Evolutionary conservation across 1,140 invertebrate genomes (phyloP).

Genomic region (Rhizoglyphus robini): DNA sequence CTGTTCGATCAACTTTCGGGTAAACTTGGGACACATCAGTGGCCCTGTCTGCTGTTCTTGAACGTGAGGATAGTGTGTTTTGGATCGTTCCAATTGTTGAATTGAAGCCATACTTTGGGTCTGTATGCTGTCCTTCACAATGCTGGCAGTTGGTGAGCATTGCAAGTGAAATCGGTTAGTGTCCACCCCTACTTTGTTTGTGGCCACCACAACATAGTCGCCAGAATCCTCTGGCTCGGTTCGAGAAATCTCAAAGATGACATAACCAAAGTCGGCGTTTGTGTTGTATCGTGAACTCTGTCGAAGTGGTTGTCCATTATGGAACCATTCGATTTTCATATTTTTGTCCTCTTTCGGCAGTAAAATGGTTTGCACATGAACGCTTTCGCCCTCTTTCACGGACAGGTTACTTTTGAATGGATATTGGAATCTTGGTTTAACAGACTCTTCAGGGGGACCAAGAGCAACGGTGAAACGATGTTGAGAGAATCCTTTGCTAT

Average conservation of each 20-base stretch:
- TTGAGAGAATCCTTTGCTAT: conserved; percentile 37
- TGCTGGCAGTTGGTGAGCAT: conserved; percentile 44
- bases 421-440: conserved; percentile 8
- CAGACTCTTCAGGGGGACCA: not conserved
- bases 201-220: conserved; percentile 51
- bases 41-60: not conserved
- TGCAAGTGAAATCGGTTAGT: conserved; percentile 43
- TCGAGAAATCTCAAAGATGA: conserved; percentile 82
- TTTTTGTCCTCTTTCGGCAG: conserved; percentile 79
- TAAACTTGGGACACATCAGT: not conserved
- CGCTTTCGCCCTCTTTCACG: conserved; percentile 75
- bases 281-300: conserved; percentile 81
- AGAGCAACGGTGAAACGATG: conserved; percentile 69
- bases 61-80: not conserved
- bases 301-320: conserved; percentile 69
- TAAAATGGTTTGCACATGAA: conserved; percentile 51
- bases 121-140: conserved; percentile 83
- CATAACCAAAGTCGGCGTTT: conserved; percentile 88
- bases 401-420: conserved; percentile 41
- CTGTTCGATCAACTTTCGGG: not conserved
- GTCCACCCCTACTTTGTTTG: conserved; percentile 39
- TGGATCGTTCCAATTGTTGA: conserved; percentile 55
- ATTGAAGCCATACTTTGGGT: conserved; percentile 83
- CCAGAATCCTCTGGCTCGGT: conserved; percentile 83
- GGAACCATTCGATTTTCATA: conserved; percentile 91